phyloP scores from a whole-genome alignment of 1,140 invertebrate species.

The Euborellia annulipes region DNA sequence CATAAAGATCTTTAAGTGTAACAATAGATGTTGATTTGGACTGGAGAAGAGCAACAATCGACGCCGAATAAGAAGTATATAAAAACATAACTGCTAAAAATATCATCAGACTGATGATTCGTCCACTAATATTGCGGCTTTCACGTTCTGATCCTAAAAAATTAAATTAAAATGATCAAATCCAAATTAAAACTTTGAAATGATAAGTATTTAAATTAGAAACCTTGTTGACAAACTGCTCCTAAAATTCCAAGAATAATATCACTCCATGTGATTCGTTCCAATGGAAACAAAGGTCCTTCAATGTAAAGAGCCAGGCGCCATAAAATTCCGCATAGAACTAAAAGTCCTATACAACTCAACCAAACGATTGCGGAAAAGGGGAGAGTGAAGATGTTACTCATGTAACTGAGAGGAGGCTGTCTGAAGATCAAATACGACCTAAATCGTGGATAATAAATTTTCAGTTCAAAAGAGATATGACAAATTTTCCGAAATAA shows the following conservation, averaged over 20 bases:
- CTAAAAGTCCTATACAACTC: slow-evolving; percentile 29
- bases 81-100: slow-evolving; percentile 40
- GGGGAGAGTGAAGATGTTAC: slow-evolving; percentile 42
- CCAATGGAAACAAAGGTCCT: not conserved
- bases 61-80: slow-evolving; percentile 55
- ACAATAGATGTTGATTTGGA: slow-evolving; percentile 43
- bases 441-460: too few relatives aligned
- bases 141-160: too few relatives aligned
- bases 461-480: too few relatives aligned
- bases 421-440: slow-evolving; percentile 46
- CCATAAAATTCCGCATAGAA: slow-evolving; percentile 22
- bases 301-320: too few relatives aligned
- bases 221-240: slow-evolving; percentile 44
- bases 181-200: too few relatives aligned
- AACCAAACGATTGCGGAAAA: slow-evolving; percentile 42
- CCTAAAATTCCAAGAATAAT: slow-evolving; percentile 17
- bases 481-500: too few relatives aligned
- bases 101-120: slow-evolving; percentile 34
- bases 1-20: slow-evolving; percentile 37
- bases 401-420: slow-evolving; percentile 44
- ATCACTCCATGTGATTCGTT: slow-evolving; percentile 2
- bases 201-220: too few relatives aligned
- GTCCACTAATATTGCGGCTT: too few relatives aligned
- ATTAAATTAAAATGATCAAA: too few relatives aligned
- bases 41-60: slow-evolving; percentile 49